Evolutionary conservation across 2,888 invertebrate species (phyloP).

Genomic region (Agrypnus murinus): DNA sequence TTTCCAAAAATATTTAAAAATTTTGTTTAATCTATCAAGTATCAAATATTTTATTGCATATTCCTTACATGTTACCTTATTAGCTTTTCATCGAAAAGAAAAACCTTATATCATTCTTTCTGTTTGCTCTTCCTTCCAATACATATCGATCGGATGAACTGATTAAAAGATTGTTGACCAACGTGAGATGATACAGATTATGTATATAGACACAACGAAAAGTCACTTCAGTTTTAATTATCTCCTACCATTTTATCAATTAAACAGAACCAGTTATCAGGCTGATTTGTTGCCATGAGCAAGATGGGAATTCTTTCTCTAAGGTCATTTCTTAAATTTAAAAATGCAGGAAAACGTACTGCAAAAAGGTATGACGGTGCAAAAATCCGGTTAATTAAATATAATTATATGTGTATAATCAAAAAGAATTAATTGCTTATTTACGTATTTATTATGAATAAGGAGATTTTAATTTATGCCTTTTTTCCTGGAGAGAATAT

Average conservation of each 20-base stretch:
- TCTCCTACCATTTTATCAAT: neutral
- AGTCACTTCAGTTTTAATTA: conserved; percentile 7
- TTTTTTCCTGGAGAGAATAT: too few species aligned
- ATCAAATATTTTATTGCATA: too few species aligned
- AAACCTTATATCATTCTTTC: conserved; percentile 28
- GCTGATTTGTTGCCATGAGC: neutral
- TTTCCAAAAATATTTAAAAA: neutral
- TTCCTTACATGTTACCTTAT: too few species aligned
- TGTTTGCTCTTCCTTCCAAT: conserved; percentile 36
- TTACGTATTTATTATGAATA: too few species aligned
- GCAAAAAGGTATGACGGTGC: too few species aligned
- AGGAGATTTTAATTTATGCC: too few species aligned
- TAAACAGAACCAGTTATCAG: neutral
- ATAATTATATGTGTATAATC: too few species aligned
- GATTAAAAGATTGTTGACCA: conserved; percentile 47
- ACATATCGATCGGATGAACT: conserved; percentile 41
- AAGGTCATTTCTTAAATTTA: too few species aligned
- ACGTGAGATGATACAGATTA: neutral
- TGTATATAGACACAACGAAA: conserved; percentile 6
- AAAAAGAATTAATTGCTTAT: too few species aligned
- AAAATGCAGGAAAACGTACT: too few species aligned
- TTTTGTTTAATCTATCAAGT: neutral
- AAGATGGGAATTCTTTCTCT: neutral
- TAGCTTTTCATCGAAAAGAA: neutral
- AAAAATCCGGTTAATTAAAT: too few species aligned